These are phyloP conservation scores for Virgularia gustaviana DNA, from an alignment of 92 coral and sea anemone genomes.

Conservation along the genomic window DNA sequence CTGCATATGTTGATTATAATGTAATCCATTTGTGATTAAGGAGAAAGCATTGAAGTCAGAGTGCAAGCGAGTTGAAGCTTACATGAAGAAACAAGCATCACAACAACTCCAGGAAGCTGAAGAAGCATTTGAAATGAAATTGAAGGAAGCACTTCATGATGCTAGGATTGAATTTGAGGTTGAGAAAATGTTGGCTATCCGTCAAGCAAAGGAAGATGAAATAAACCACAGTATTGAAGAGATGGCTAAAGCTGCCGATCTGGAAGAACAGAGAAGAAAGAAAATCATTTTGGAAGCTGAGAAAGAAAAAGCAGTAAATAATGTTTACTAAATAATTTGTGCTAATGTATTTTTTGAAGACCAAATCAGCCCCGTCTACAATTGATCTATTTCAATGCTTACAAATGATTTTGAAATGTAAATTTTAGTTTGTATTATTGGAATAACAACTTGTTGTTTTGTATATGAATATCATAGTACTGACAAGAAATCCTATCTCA, in stretches of 20 bases:
- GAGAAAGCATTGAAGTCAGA: constrained; percentile 97
- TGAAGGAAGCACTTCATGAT: constrained; percentile 64
- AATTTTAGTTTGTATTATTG: no score
- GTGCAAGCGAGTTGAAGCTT: constrained; percentile 88
- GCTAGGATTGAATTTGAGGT: constrained; percentile 70
- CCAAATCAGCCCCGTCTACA: no score
- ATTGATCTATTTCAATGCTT: no score
- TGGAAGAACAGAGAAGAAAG: constrained; percentile 75
- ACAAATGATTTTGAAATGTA: neutral
- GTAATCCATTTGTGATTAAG: constrained; percentile 36
- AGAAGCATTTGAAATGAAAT: constrained; percentile 71
- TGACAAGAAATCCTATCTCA: no score
- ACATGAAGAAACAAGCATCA: constrained; percentile 86
- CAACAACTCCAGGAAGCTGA: constrained; percentile 91
- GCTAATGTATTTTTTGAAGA: neutral
- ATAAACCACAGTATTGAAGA: constrained; percentile 49
- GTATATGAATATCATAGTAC: no score
- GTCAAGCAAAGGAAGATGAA: constrained; percentile 62
- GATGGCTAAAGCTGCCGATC: constrained; percentile 58
- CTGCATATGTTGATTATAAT: neutral
- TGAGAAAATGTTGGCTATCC: constrained; percentile 59
- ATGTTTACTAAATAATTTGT: neutral
- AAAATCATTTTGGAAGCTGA: constrained; percentile 75
- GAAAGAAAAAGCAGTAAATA: constrained; percentile 88
- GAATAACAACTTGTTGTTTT: no score